Conservation (phyloP, 2,797 vertebrate species). For the Capromys pilorides region DNA sequence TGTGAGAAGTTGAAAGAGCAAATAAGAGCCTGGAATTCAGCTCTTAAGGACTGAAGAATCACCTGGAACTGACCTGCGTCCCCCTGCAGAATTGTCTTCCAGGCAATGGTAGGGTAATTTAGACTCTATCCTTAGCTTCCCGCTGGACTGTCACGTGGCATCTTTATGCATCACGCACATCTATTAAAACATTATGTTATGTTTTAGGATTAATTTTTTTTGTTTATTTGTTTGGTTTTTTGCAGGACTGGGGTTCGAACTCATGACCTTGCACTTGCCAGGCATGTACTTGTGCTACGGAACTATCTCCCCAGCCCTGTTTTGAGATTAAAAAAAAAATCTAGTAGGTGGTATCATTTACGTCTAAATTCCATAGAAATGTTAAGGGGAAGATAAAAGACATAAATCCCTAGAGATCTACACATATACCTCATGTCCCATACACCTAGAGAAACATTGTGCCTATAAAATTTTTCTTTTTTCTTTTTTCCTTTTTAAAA, state of each 20-base stretch:
- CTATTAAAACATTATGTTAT: neutral
- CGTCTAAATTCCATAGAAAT: neutral
- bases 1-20: no score
- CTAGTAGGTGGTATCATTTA: neutral
- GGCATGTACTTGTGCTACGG: no score
- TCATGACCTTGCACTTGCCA: no score
- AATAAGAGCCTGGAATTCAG: neutral
- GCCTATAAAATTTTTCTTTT: neutral
- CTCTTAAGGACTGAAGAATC: neutral
- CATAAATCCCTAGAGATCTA: neutral
- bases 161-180: neutral
- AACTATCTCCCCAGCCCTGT: no score
- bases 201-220: no score
- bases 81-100: neutral
- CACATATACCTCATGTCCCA: neutral
- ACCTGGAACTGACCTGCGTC: neutral
- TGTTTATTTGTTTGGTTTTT: no score
- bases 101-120: neutral
- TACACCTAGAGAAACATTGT: neutral
- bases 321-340: neutral
- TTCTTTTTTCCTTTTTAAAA: neutral
- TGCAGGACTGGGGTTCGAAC: no score
- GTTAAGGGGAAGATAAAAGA: neutral
- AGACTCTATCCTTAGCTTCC: neutral
- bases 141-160: neutral